These are phyloP conservation scores for Hippasteria phrygiana DNA, from an alignment of 53 echinoderm and acorn worm species.

Conservation along the genomic window DNA sequence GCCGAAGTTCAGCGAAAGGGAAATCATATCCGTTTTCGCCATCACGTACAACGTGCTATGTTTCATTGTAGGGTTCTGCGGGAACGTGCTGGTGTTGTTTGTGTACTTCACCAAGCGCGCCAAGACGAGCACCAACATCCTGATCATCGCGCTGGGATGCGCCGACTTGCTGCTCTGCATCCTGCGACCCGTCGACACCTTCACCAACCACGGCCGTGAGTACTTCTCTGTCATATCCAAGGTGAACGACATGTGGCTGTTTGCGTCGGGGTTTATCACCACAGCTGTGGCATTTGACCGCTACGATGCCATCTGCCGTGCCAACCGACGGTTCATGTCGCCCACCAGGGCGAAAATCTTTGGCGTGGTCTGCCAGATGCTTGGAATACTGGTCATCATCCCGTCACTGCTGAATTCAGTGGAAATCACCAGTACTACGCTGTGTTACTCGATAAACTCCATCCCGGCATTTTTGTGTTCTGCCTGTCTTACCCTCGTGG, in stretches of 20 bases:
- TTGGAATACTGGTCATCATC: background rate
- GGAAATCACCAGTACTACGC: background rate
- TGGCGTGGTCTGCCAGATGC: background rate
- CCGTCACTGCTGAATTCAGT: background rate
- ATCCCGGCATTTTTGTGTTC: background rate
- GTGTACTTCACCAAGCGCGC: constrained; percentile 33
- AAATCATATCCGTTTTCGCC: too few species aligned
- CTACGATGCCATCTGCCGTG: constrained; percentile 26
- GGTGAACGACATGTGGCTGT: background rate
- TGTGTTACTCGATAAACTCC: background rate
- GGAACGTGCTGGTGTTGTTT: constrained; percentile 20
- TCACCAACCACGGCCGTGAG: too few species aligned
- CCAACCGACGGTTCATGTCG: constrained; percentile 16
- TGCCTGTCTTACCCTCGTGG: background rate
- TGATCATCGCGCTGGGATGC: constrained; percentile 27
- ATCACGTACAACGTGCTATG: too few species aligned
- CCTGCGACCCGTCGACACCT: background rate
- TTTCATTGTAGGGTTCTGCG: constrained; percentile 14
- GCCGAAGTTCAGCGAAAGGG: too few species aligned
- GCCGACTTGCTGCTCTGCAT: constrained; percentile 1
- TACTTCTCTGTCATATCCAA: background rate
- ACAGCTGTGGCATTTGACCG: constrained; percentile 22
- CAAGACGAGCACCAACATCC: constrained; percentile 24
- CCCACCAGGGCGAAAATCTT: background rate
- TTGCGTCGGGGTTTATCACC: background rate